These are phyloP conservation scores for Apodemus sylvaticus DNA, from an alignment of 2,113 vertebrate genomes.

Conservation along the genomic window DNA sequence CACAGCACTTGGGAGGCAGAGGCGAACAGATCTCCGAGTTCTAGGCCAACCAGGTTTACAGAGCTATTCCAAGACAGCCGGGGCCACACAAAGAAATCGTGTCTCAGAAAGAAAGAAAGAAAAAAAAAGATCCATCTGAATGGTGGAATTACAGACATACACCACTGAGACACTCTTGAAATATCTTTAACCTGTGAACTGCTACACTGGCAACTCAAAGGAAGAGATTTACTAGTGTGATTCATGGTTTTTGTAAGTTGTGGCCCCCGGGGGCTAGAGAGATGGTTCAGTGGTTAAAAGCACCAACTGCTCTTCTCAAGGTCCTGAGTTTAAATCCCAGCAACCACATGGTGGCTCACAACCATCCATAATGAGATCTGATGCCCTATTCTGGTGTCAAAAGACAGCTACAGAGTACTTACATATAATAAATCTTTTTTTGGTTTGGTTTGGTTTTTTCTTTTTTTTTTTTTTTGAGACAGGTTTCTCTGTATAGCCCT, in stretches of 20 bases:
- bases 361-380: no score
- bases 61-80: background rate
- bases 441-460: no score
- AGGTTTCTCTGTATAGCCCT: no score
- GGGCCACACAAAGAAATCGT: background rate
- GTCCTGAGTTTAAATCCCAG: no score
- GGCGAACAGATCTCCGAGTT: background rate
- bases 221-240: background rate
- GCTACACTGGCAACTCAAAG: background rate
- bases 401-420: no score
- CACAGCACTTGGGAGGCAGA: background rate
- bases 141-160: background rate
- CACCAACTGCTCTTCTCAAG: no score
- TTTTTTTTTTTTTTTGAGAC: no score
- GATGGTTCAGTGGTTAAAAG: no score
- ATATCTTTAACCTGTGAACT: background rate
- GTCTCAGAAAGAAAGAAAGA: background rate
- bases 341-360: no score
- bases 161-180: background rate
- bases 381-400: no score
- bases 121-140: background rate
- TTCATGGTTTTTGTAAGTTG: background rate
- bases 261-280: no score
- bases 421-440: no score
- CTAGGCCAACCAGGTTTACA: background rate